A percentile compares a stretch with the other conserved stretches of the same genome.
phyloP scores from a whole-genome alignment of 2,797 vertebrate species.

The Spinibarbus caldwelli region DNA sequence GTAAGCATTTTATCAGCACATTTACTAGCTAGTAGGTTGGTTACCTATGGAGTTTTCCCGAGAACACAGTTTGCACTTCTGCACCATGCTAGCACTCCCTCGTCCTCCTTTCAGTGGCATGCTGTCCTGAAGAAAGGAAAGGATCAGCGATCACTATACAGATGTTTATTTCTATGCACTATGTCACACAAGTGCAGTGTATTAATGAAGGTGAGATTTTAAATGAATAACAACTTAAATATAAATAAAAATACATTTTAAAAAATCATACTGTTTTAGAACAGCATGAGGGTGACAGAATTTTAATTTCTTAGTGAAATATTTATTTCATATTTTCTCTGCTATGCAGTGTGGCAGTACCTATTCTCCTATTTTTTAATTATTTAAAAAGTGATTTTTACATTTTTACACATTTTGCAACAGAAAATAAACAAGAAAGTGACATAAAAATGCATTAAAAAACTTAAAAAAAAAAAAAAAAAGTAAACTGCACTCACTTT shows the following conservation, averaged over 20 bases:
- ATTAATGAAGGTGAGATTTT: too few relatives aligned
- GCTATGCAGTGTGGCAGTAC: too few relatives aligned
- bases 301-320: too few relatives aligned
- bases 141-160: constrained; percentile 4
- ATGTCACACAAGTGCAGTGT: neutral
- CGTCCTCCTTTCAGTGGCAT: constrained; percentile 92
- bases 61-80: constrained; percentile 95
- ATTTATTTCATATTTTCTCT: neutral
- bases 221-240: too few relatives aligned
- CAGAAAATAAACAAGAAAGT: neutral
- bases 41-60: constrained; percentile 96
- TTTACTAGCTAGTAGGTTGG: neutral
- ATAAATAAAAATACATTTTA: too few relatives aligned
- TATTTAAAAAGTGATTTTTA: neutral
- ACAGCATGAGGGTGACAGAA: too few relatives aligned
- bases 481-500: neutral
- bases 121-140: constrained; percentile 81
- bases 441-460: neutral
- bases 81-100: constrained; percentile 95
- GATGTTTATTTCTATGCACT: neutral
- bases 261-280: too few relatives aligned
- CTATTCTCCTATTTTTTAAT: neutral
- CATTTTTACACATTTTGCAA: too few relatives aligned
- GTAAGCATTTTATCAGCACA: neutral
- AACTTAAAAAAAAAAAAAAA: neutral